Base-by-base conservation (phyloP, 2,888 invertebrate species). In the Erannis defoliaria region DNA sequence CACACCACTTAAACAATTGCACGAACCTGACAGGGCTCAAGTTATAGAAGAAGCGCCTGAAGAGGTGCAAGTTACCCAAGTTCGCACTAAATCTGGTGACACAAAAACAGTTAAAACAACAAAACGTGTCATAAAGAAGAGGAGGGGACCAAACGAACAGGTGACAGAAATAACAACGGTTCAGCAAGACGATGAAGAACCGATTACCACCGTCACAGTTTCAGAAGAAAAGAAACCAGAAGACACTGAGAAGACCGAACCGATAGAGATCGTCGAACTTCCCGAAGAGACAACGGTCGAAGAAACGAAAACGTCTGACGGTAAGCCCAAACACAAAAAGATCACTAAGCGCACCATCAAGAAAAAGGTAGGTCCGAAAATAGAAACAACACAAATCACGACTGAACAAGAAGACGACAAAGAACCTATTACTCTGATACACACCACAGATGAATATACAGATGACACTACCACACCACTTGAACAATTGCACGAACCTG, bases 221-320 rank as follows among this genome's bases (percentile, higher is more conserved):
- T 81, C 70, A 43, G 70, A 82, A 83, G 62, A 67, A 19, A 40
- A 19, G n/a, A 37, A 6, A 4, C 46, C 55, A 0, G 65, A 67
- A 54, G 56, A 64, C 0, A 89, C 90, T 74, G 85, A 88, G 63
- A 85, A 89, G 33, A 87, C 82, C 68, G 70, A 88, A 76, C 69
- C 8, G 78, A 76, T 86, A 0, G 57, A 70, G 6, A 68, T 72
- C 72, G 83, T 62, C 71, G 90, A 77, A 82, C 86, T 48, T 75
- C 85, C 67, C 75, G 85, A 29, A 81, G 85, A 64, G 51, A 61
- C 46, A 18, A n/a, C 50, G 75, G 74, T 82, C 21, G 77, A 72
- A 42, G 81, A 82, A 67, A 70, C 76, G 2, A 63, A 60, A 18
- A 66, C 69, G 37, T 77, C 79, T 37, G 80, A 82, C 40, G 81